Conservation (phyloP, 1,140 invertebrate genomes). For the Maniola jurtina region DNA sequence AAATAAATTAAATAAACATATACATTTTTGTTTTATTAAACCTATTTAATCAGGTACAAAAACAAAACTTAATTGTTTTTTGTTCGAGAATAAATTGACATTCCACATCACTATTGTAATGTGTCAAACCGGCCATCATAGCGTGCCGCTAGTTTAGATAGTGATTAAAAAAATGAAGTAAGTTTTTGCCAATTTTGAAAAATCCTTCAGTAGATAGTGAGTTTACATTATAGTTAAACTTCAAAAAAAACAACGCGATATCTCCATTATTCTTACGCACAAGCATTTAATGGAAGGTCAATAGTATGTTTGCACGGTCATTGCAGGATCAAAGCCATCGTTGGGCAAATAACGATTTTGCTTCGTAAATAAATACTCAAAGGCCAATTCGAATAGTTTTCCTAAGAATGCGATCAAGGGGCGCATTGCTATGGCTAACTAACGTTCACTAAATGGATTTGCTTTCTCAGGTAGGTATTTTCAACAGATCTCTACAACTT, state of each 20-base stretch:
- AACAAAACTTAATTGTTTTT: no score
- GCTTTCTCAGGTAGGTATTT: conserved; percentile 31
- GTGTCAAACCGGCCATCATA: no score
- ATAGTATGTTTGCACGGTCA: conserved; percentile 62
- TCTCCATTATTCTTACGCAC: conserved; percentile 40
- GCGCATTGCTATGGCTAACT: conserved; percentile 48
- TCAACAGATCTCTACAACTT: neutral
- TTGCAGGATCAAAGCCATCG: conserved; percentile 67
- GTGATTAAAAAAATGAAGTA: no score
- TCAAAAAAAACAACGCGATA: conserved; percentile 16
- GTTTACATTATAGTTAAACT: neutral
- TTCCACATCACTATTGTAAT: no score
- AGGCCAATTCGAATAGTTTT: conserved; percentile 59
- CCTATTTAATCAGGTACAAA: no score
- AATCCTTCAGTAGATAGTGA: no score
- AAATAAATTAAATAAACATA: no score
- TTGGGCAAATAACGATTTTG: conserved; percentile 72
- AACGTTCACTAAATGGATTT: conserved; percentile 62
- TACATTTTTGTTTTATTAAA: no score
- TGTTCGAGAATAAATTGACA: no score
- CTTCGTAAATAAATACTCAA: conserved; percentile 70
- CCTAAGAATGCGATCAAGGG: conserved; percentile 51
- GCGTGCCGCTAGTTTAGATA: no score
- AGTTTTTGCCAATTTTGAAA: no score
- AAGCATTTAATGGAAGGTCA: conserved; percentile 58